Conservation (phyloP, 2,888 invertebrate species). For the Coecobrya sp. region DNA sequence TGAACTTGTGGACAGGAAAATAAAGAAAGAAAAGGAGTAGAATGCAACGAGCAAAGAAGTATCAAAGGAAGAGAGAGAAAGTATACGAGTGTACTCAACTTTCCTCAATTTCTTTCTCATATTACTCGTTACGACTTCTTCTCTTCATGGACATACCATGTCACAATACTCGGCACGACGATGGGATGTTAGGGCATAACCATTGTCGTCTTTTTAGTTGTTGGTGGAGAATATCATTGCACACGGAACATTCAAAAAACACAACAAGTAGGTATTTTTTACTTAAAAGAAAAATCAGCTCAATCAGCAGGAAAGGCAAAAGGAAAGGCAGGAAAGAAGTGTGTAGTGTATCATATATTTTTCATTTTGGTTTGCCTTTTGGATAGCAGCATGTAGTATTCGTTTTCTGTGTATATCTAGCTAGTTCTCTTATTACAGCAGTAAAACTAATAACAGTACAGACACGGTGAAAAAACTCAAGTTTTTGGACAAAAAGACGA, state of each 20-base stretch:
- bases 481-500: background rate
- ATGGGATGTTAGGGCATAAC: constrained; percentile 7
- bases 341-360: constrained; percentile 22
- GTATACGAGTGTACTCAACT: constrained; percentile 26
- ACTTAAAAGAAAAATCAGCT: constrained; percentile 24
- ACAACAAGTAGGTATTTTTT: constrained; percentile 57
- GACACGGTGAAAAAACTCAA: background rate
- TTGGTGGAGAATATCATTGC: background rate
- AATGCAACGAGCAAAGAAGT: background rate
- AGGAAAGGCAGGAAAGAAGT: constrained; percentile 8
- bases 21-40: background rate
- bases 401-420: background rate
- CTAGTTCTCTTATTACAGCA: background rate
- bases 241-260: constrained; percentile 11
- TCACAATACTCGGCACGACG: background rate
- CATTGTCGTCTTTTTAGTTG: background rate
- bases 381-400: background rate
- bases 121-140: constrained; percentile 3
- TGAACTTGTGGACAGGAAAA: constrained; percentile 54
- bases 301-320: constrained; percentile 18
- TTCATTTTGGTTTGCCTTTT: background rate
- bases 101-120: constrained; percentile 30
- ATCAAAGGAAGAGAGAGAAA: background rate
- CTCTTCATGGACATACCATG: constrained; percentile 46
- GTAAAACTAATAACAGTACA: constrained; percentile 24